Base-by-base conservation (phyloP, 2,888 invertebrate species). In the Acholoe squamosa region DNA sequence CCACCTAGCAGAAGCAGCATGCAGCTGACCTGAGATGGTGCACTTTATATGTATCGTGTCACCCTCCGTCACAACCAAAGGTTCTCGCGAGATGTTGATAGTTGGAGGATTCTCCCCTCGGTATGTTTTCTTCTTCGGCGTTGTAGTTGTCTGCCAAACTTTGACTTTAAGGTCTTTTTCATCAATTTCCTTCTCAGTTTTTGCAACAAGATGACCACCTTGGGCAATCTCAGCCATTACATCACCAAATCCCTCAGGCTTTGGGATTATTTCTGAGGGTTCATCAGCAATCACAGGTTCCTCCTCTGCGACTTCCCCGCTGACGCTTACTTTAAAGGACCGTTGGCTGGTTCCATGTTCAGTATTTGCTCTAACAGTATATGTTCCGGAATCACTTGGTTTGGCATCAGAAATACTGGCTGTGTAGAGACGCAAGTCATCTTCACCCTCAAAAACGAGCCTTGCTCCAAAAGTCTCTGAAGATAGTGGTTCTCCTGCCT, bases 161-260 rank as follows among this genome's bases (percentile, higher is more conserved):
- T 86, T 86, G 54, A 86, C 86, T 28, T 86, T 54, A n/a, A 86
- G 86, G 1, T 52, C 19, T 16, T 52, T 1, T 19, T 54, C 56
- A n/a, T 86, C 86, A 7, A 25, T 7, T n/a, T 86, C 43, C 19
- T n/a, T 28, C 3, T 19, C 22, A 61, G 7, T 19, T 61, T 61
- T 61, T 7, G 7, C 61, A 19, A 61, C 61, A 19, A 31, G n/a
- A 16, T 54, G 25, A 3, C 54, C 28, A 10, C 31, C 86, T 19
- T 25, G 31, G 7, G 52, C 52, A n/a, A 86, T 22, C 56, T 86
- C 86, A 22, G 86, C 86, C 86, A 86, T 86, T 51, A 86, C 86
- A 22, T 86, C 86, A 54, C 52, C 7, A 25, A 86, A 86, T 0
- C 52, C 86, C 0, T 0, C 80, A 10, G 25, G 86, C 19, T 43